Evolutionary conservation across 2,888 invertebrate species (phyloP), one percentile per base, ranked within the genome.

Genomic region (Steromphala cineraria): DNA sequence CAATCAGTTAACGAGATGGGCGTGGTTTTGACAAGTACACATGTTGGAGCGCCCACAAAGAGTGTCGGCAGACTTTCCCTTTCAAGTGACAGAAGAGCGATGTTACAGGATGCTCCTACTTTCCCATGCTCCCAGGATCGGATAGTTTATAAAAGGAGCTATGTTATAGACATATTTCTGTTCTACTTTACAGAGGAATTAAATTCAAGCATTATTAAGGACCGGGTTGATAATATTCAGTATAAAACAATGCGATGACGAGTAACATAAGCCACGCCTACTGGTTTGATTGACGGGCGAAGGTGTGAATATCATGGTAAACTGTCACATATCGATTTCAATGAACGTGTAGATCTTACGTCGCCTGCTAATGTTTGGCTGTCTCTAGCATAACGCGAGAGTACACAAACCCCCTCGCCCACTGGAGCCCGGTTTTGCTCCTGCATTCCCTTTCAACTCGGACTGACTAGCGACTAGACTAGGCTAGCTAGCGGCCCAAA

Each of bases 1-100:
- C 71, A 71, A 71, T 71, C 71, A 71, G 28, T 71, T 71, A 71
- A 71, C 71, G 71, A 71, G 71, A 19, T 15, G 40, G 71, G 71
- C 71, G 71, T 36, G 71, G 71, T 40, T 31, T 31, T 36, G 71
- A 71, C 71, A 71, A 71, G 40, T 71, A 31, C 36, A 71, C 71
- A 71, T 71, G 71, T 71, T 71, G 19, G 31, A 36, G 7, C 31
- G 40, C 71, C 19, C 71, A 40, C 71, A 71, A 71, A 71, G 71
- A 71, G 71, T 71, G 71, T 71, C 71, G 71, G 31, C 19, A 19
- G 17, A 71, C 71, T 71, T 19, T 71, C 71, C 31, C 71, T 31
- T 19, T 31, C 71, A 36, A 36, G 71, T 71, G 31, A 71, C 56
- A 19, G 24, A 10, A 19, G 10, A 46, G 46, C 7, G 46, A 1